Evolutionary conservation across 1,140 invertebrate species (phyloP), one percentile per base, ranked within the genome.

Genomic region (Lerema accius): DNA sequence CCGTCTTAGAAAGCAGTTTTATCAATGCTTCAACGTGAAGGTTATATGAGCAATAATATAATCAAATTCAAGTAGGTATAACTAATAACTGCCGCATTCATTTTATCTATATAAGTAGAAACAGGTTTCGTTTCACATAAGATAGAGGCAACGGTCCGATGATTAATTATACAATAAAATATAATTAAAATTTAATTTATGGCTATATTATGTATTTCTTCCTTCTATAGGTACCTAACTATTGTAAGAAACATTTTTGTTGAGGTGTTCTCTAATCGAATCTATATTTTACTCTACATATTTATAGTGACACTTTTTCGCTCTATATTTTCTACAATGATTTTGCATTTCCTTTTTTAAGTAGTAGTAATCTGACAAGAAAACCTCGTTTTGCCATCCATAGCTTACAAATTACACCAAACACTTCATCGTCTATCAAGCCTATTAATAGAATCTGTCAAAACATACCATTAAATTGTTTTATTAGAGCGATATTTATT

Each of bases 11-110:
- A 28, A 11, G 19, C 5, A 3, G 2, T 23, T 23, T 23, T 23
- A 23, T 23, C 5, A 2, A 23, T 23, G 5, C 19, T 23, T 3
- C 19, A 23, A 3, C 19, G 28, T 32, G 9, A 7, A 32, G 4
- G 28, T 32, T 9, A 32, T 32, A 32, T 32, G 28, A 7, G 9
- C 19, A 32, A 16, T 17, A 42, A 32, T 32, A 28, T 3, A 32
- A 32, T 55, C 15, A n/a, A 23, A 13, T 42, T 40, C 28, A 51
- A 59, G 9, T 9, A 32, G 58, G 58, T 62, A 37, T 58, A 65
- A 62, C 42, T 26, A 40, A 19, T 28, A 46, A 11, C 19, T 56
- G n/a, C 45, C 6, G 15, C 16, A n/a, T n/a, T n/a, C n/a, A n/a
- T n/a, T n/a, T n/a, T n/a, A n/a, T n/a, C 7, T 9, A 19, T 42